Percentiles rank a stretch among this genome's conserved stretches.
Conservation (phyloP, 2,797 vertebrate genomes). For the Labeo calbasu region DNA sequence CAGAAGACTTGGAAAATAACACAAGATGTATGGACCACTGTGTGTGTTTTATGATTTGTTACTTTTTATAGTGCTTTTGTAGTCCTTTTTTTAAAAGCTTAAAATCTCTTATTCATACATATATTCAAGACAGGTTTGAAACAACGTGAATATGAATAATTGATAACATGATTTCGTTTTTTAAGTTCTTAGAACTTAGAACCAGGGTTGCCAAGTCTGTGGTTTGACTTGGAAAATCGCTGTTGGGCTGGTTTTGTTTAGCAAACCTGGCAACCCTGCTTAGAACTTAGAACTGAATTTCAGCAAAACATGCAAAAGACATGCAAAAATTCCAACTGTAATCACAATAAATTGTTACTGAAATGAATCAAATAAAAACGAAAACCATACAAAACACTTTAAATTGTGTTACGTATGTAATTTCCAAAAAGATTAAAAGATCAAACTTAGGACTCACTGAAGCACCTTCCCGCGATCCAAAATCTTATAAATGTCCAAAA, state of each 20-base stretch:
- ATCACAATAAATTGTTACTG: not conserved
- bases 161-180: not conserved
- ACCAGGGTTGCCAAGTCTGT: no score
- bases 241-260: no score
- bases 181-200: not conserved
- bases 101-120: not conserved
- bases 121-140: not conserved
- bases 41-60: not conserved
- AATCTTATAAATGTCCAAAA: conserved; percentile 28
- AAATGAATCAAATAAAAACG: not conserved
- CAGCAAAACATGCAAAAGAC: not conserved
- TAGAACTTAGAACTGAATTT: not conserved
- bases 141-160: not conserved
- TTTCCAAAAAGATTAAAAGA: not conserved
- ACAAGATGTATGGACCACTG: not conserved
- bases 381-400: not conserved
- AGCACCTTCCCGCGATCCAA: not conserved
- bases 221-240: no score
- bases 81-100: not conserved
- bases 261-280: no score
- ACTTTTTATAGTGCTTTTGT: not conserved
- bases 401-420: not conserved
- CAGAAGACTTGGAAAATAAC: conserved; percentile 12
- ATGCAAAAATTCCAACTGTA: not conserved
- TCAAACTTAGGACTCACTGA: not conserved